phyloP scores from a whole-genome alignment of 2,113 vertebrate species.

The Bungarus multicinctus region DNA sequence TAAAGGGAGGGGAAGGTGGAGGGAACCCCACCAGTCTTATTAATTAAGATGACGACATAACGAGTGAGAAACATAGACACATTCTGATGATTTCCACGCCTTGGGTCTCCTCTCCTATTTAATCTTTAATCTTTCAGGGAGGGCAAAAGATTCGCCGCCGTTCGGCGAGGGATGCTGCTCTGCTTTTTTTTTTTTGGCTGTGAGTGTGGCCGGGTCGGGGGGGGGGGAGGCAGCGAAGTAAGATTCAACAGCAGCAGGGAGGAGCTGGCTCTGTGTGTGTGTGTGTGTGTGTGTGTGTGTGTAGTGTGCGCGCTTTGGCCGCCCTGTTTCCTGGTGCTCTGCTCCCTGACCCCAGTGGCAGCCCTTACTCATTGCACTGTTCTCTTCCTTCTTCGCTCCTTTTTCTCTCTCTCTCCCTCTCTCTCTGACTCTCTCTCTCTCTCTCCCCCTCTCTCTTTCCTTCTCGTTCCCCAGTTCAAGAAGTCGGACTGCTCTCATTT shows the following conservation, averaged over 20 bases:
- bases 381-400: slow-evolving; percentile 62
- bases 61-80: neutral
- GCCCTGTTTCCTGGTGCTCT: slow-evolving; percentile 80
- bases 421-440: slow-evolving; percentile 53
- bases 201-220: neutral
- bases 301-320: slow-evolving; percentile 55
- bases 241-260: slow-evolving; percentile 52
- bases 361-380: slow-evolving; percentile 83
- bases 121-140: slow-evolving; percentile 13
- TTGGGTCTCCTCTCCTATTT: neutral
- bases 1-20: neutral
- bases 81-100: neutral
- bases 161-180: slow-evolving; percentile 31
- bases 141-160: slow-evolving; percentile 24
- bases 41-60: neutral
- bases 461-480: slow-evolving; percentile 22
- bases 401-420: slow-evolving; percentile 57
- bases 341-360: slow-evolving; percentile 94
- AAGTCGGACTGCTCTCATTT: neutral
- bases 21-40: neutral
- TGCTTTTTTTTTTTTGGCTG: neutral
- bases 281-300: slow-evolving; percentile 33
- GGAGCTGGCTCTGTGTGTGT: slow-evolving; percentile 51
- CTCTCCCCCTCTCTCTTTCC: neutral
- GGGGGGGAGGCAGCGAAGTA: slow-evolving; percentile 43